Evolutionary conservation across 2,888 invertebrate species (phyloP).

Genomic region (Argyra leucocephala): DNA sequence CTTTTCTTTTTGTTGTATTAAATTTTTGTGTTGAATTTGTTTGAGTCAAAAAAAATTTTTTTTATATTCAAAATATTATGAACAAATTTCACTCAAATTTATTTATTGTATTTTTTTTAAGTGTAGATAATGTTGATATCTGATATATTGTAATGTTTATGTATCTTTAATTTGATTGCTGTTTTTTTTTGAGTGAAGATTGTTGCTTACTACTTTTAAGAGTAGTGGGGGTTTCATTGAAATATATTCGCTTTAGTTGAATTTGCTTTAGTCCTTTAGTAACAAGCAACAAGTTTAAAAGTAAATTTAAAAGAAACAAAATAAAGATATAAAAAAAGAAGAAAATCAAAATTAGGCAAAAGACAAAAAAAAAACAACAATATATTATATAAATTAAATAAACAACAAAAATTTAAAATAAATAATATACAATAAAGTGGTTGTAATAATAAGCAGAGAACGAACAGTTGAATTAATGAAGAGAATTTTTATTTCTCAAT

Average conservation of each 20-base stretch:
- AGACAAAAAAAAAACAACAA: too few relatives aligned
- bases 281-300: conserved; percentile 9
- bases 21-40: too few relatives aligned
- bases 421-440: too few relatives aligned
- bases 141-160: too few relatives aligned
- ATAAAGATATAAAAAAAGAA: not conserved
- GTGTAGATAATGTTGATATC: too few relatives aligned
- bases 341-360: not conserved
- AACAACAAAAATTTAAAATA: too few relatives aligned
- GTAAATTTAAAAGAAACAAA: not conserved
- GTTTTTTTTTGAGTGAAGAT: not conserved
- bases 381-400: too few relatives aligned
- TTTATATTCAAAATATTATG: not conserved
- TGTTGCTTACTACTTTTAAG: not conserved
- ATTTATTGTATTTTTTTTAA: not conserved
- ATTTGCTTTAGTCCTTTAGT: conserved; percentile 9
- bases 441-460: too few relatives aligned
- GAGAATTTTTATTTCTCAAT: too few relatives aligned
- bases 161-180: not conserved
- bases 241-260: not conserved
- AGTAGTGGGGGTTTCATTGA: conserved; percentile 1
- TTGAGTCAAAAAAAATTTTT: too few relatives aligned
- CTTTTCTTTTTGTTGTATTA: too few relatives aligned
- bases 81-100: not conserved
- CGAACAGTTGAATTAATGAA: too few relatives aligned